Evolutionary conservation across 2,888 invertebrate genomes (phyloP).

Genomic region (Nipponacmea schrenckii): DNA sequence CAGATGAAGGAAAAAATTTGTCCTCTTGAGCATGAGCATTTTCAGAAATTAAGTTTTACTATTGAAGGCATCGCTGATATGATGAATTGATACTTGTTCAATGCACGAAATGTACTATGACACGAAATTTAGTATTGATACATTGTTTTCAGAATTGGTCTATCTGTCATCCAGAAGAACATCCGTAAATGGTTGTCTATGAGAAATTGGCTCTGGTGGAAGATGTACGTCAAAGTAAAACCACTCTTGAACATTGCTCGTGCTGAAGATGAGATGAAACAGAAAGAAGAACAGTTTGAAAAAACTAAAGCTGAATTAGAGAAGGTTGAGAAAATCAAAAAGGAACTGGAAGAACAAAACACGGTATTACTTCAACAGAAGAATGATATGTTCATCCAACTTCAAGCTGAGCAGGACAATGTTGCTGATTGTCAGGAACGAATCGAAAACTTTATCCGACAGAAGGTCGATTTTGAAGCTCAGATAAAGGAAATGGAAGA

Average conservation of each 20-base stretch:
- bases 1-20: too few relatives aligned
- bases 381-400: constrained; percentile 83
- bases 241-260: constrained; percentile 97
- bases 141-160: constrained; percentile 69
- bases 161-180: constrained; percentile 87
- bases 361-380: constrained; percentile 91
- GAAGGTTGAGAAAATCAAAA: constrained; percentile 93
- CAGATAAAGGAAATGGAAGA: constrained; percentile 95
- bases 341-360: constrained; percentile 93
- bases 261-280: constrained; percentile 97
- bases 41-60: background rate
- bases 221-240: constrained; percentile 79
- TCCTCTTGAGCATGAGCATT: background rate
- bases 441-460: constrained; percentile 88
- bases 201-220: constrained; percentile 99
- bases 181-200: constrained; percentile 97
- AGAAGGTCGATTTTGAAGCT: constrained; percentile 93
- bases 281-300: constrained; percentile 90
- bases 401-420: constrained; percentile 80
- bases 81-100: background rate
- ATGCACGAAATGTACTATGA: background rate
- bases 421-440: constrained; percentile 91
- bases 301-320: constrained; percentile 93
- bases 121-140: constrained; percentile 83
- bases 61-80: background rate